These are phyloP conservation scores for Platynereis dumerilii DNA, from an alignment of 2,888 invertebrate genomes.

Conservation along the genomic window DNA sequence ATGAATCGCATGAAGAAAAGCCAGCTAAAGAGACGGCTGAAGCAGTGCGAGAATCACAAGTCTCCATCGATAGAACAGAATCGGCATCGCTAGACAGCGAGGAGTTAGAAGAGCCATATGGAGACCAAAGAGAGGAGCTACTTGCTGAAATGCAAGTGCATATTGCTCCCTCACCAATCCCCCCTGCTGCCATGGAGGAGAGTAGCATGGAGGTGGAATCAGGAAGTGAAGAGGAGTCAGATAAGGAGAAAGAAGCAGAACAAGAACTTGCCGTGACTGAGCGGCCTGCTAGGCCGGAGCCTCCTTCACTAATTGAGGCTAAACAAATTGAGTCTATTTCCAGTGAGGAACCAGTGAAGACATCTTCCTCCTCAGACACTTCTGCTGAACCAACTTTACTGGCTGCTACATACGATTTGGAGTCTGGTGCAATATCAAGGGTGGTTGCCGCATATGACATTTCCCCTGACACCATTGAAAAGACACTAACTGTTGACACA, in stretches of 20 bases:
- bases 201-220: constrained; percentile 2
- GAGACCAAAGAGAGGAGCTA: constrained; percentile 44
- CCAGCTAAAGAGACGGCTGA: not conserved
- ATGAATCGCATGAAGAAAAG: constrained; percentile 4
- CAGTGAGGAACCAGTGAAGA: constrained; percentile 54
- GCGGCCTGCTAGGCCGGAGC: not conserved
- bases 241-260: not conserved
- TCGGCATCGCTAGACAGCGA: constrained; percentile 57
- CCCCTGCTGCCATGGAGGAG: constrained; percentile 10
- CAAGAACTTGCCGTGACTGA: not conserved
- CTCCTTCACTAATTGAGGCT: constrained; percentile 5
- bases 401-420: constrained; percentile 83
- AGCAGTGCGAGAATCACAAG: constrained; percentile 16
- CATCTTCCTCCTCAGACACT: constrained; percentile 75
- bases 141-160: constrained; percentile 45
- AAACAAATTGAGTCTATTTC: constrained; percentile 39
- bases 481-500: constrained; percentile 68
- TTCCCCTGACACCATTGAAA: constrained; percentile 60
- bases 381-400: constrained; percentile 84
- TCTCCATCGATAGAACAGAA: constrained; percentile 30
- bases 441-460: constrained; percentile 60
- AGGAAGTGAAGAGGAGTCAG: constrained; percentile 15
- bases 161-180: constrained; percentile 32
- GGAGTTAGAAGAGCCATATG: constrained; percentile 41
- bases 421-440: constrained; percentile 64